Evolutionary conservation across 1,140 invertebrate genomes (phyloP).

Genomic region (Scaptodrosophila lebanonensis): DNA sequence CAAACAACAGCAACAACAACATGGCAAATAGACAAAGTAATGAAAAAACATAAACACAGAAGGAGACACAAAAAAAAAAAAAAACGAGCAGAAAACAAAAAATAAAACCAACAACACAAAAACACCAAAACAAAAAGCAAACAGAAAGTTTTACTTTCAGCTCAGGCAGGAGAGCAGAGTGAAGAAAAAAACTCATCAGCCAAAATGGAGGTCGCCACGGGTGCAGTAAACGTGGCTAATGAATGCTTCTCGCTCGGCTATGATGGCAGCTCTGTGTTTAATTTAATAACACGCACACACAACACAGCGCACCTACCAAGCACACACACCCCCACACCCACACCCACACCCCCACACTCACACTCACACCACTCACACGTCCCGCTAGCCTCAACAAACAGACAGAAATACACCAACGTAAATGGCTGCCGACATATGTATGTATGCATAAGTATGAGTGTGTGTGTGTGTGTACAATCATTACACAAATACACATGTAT

Average conservation of each 20-base stretch:
- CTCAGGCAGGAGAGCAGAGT: background rate
- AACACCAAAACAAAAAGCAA: slow-evolving; percentile 9
- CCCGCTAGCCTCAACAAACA: too few relatives aligned
- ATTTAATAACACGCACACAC: slow-evolving; percentile 71
- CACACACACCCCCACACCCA: slow-evolving; percentile 7
- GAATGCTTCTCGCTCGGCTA: slow-evolving; percentile 68
- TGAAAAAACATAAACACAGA: slow-evolving; percentile 41
- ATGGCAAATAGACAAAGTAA: slow-evolving; percentile 67
- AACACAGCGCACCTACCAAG: slow-evolving; percentile 11
- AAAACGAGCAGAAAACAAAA: slow-evolving; percentile 23
- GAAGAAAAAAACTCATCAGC: slow-evolving; percentile 64
- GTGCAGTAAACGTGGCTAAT: slow-evolving; percentile 75
- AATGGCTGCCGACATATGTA: background rate
- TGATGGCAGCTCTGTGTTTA: slow-evolving; percentile 74
- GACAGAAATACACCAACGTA: too few relatives aligned
- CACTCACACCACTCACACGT: slow-evolving; percentile 35
- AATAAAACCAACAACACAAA: slow-evolving; percentile 32
- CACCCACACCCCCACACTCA: slow-evolving; percentile 25
- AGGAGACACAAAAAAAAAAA: background rate
- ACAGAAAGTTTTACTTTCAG: too few relatives aligned
- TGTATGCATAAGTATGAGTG: too few relatives aligned
- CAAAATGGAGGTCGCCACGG: slow-evolving; percentile 71
- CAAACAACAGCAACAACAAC: slow-evolving; percentile 45
- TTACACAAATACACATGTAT: slow-evolving; percentile 23
- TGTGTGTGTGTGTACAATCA: background rate